Percentiles rank a stretch among this genome's conserved stretches.
phyloP scores from a whole-genome alignment of 2,888 invertebrate species.

The Thymelicus lineola region DNA sequence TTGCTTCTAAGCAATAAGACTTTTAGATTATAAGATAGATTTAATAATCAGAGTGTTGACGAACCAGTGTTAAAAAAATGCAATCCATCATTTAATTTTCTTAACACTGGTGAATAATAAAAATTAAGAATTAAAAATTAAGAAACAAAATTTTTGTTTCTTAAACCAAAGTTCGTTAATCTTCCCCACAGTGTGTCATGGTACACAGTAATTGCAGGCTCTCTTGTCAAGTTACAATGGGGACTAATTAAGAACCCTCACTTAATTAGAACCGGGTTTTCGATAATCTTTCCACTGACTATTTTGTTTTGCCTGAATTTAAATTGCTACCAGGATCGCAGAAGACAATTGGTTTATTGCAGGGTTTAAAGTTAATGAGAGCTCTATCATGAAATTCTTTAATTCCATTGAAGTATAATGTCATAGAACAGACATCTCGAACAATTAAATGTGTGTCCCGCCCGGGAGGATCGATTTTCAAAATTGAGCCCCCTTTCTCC shows the following conservation, averaged over 20 bases:
- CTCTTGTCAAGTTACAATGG: conserved; percentile 80
- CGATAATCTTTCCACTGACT: conserved; percentile 52
- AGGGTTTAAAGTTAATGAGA: conserved; percentile 5
- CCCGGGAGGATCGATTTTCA: too few relatives aligned
- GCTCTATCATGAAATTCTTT: not conserved
- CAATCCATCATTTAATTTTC: too few relatives aligned
- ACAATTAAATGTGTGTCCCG: too few relatives aligned
- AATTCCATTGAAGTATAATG: not conserved
- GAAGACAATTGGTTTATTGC: conserved; percentile 30
- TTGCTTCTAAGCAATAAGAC: too few relatives aligned
- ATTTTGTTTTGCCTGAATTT: conserved; percentile 20
- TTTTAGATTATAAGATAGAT: too few relatives aligned
- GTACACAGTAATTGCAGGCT: conserved; percentile 69
- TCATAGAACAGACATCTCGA: too few relatives aligned
- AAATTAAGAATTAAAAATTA: not conserved
- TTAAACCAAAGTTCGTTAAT: conserved; percentile 37
- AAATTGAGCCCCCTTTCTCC: too few relatives aligned
- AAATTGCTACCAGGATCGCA: conserved; percentile 16
- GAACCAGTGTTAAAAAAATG: too few relatives aligned
- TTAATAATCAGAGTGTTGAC: too few relatives aligned
- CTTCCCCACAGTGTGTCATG: conserved; percentile 58
- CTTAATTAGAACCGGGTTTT: conserved; percentile 76
- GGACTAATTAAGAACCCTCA: conserved; percentile 80
- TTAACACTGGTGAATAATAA: too few relatives aligned
- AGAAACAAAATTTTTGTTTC: not conserved